phyloP scores from a whole-genome alignment of 2,113 vertebrate genomes.

The Rynchops niger region DNA sequence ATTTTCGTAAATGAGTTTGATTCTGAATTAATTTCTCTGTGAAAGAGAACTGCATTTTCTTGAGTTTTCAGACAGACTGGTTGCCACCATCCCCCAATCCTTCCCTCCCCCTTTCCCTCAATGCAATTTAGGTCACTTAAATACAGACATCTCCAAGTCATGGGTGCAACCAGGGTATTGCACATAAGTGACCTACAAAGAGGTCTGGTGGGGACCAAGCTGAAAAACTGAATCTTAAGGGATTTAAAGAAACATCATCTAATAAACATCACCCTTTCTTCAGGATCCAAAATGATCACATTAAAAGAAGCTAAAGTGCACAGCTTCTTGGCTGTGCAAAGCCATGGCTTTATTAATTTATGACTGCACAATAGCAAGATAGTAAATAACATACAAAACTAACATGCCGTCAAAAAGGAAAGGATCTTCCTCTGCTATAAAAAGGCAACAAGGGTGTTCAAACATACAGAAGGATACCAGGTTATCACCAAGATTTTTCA shows the following conservation, averaged over 20 bases:
- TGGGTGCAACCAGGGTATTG: background rate
- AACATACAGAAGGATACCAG: background rate
- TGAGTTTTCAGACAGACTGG: background rate
- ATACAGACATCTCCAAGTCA: conserved; percentile 11
- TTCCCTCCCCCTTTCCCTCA: background rate
- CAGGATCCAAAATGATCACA: background rate
- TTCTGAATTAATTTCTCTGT: background rate
- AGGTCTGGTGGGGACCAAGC: background rate
- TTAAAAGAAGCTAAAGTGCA: conserved; percentile 11
- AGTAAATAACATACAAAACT: conserved; percentile 12
- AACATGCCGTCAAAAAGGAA: background rate
- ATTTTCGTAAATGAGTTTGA: background rate
- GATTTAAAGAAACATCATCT: conserved; percentile 28
- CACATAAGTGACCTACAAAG: conserved; percentile 46
- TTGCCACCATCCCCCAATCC: background rate
- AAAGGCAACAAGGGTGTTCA: background rate
- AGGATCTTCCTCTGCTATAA: background rate
- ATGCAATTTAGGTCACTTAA: conserved; percentile 50
- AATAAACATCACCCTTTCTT: conserved; percentile 14
- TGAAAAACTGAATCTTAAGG: background rate
- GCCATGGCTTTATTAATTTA: conserved; percentile 26
- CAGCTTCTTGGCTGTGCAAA: background rate
- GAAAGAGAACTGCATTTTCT: background rate
- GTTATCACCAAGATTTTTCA: background rate
- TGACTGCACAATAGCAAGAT: conserved; percentile 13